These are phyloP conservation scores for Sialia sialis DNA, from an alignment of 2,113 vertebrate species.

Conservation along the genomic window DNA sequence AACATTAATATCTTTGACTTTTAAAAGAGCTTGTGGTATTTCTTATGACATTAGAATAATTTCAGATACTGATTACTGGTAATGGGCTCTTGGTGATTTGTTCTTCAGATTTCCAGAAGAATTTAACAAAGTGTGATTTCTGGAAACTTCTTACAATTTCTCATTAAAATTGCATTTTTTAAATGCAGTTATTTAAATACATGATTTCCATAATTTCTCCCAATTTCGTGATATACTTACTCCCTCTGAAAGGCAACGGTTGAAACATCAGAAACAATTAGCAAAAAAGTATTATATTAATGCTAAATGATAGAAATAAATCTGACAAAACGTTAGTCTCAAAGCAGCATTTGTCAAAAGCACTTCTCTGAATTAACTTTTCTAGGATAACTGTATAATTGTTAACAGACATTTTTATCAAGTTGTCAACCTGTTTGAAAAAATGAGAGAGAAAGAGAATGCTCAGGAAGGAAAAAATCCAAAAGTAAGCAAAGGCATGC, in stretches of 20 bases:
- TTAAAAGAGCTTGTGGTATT: conserved; percentile 52
- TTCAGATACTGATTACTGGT: conserved; percentile 60
- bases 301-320: conserved; percentile 11
- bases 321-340: conserved; percentile 21
- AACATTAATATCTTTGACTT: conserved; percentile 44
- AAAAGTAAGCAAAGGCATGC: conserved; percentile 17
- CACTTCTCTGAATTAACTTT: conserved; percentile 34
- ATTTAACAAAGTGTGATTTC: conserved; percentile 64
- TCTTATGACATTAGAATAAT: conserved; percentile 42
- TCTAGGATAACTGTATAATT: conserved; percentile 8
- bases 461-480: background rate
- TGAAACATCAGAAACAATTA: conserved; percentile 66
- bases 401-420: conserved; percentile 29
- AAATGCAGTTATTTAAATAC: background rate
- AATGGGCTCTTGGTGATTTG: conserved; percentile 62
- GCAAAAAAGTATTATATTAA: conserved; percentile 35
- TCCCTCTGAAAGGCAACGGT: conserved; percentile 15
- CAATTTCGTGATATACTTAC: conserved; percentile 42
- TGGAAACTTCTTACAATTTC: conserved; percentile 50
- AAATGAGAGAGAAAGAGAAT: background rate
- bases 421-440: conserved; percentile 32
- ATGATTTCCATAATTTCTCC: conserved; percentile 50
- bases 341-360: conserved; percentile 33
- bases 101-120: conserved; percentile 62
- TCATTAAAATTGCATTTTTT: conserved; percentile 60